Evolutionary conservation across 2,888 invertebrate genomes (phyloP).

Genomic region (Muscina levida): DNA sequence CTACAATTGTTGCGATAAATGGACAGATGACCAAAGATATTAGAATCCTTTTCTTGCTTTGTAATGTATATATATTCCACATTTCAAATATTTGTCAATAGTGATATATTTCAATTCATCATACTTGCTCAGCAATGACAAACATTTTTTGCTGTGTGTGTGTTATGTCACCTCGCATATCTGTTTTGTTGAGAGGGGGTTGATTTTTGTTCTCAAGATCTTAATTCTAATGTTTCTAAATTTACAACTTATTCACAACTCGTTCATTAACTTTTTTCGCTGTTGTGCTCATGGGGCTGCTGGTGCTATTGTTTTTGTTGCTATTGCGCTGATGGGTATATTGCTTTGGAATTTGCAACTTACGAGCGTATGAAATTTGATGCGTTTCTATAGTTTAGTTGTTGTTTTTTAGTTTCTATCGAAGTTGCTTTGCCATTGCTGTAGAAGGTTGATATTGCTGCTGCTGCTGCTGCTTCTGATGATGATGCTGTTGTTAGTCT

Average conservation of each 20-base stretch:
- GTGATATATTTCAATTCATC: no score
- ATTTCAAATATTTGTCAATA: no score
- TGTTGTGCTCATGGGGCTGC: not conserved
- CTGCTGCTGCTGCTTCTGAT: not conserved
- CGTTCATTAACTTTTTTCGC: conserved; percentile 25
- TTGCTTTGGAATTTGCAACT: conserved; percentile 17
- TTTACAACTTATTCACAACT: conserved; percentile 33
- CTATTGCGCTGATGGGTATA: not conserved
- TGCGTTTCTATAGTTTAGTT: conserved; percentile 16
- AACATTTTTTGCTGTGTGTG: no score
- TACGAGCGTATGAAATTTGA: conserved; percentile 32
- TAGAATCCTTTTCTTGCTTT: no score
- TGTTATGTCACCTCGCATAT: no score
- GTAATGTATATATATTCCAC: no score
- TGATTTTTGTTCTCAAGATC: not conserved
- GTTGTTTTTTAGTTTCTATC: conserved; percentile 7
- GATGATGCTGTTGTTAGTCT: not conserved
- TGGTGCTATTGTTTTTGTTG: no score
- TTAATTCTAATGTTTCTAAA: conserved; percentile 8
- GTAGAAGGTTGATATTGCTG: conserved; percentile 16
- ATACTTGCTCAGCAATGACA: no score
- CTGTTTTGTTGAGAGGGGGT: no score
- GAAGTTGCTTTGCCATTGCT: conserved; percentile 12
- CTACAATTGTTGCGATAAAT: no score
- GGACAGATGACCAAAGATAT: no score